Evolutionary conservation across 1,140 invertebrate species (phyloP).

Genomic region (Atopsyche davidsoni): DNA sequence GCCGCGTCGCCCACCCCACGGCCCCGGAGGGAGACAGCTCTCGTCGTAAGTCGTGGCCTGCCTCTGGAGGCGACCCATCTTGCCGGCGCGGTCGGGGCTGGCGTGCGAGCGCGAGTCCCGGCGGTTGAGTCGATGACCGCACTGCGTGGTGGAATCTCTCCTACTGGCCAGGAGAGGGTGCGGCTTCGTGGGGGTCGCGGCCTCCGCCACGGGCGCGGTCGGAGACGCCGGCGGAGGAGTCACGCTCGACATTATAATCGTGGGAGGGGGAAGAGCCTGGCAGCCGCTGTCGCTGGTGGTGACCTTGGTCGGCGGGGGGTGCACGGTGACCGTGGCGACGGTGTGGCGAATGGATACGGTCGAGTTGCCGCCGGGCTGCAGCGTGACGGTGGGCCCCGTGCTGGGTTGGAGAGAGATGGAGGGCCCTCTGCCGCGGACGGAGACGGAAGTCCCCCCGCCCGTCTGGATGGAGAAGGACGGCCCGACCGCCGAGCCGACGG

Average conservation of each 20-base stretch:
- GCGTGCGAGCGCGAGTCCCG: conserved; percentile 62
- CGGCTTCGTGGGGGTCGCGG: conserved; percentile 47
- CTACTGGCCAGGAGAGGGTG: conserved; percentile 59
- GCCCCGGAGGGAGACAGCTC: conserved; percentile 62
- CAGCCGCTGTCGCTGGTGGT: conserved; percentile 47
- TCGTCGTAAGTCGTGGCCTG: conserved; percentile 87
- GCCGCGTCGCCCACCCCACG: conserved; percentile 60
- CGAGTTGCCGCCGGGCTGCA: conserved; percentile 31
- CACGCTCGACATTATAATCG: conserved; percentile 73
- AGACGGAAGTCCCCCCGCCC: no score
- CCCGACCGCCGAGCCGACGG: conserved; percentile 48
- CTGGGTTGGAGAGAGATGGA: conserved; percentile 40
- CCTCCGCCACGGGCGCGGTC: conserved; percentile 45
- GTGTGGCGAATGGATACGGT: no score
- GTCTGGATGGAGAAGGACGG: conserved; percentile 74
- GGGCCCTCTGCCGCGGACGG: conserved; percentile 47
- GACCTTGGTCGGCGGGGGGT: conserved; percentile 20
- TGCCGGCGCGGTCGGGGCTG: conserved; percentile 60
- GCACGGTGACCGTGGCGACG: no score
- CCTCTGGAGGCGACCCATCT: conserved; percentile 67
- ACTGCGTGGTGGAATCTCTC: conserved; percentile 78
- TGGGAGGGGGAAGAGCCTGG: conserved; percentile 64
- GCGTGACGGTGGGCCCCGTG: conserved; percentile 43
- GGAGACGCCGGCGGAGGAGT: conserved; percentile 73
- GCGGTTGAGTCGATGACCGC: conserved; percentile 54